phyloP scores from a whole-genome alignment of 2,113 vertebrate genomes.

The Setophaga petechia region DNA sequence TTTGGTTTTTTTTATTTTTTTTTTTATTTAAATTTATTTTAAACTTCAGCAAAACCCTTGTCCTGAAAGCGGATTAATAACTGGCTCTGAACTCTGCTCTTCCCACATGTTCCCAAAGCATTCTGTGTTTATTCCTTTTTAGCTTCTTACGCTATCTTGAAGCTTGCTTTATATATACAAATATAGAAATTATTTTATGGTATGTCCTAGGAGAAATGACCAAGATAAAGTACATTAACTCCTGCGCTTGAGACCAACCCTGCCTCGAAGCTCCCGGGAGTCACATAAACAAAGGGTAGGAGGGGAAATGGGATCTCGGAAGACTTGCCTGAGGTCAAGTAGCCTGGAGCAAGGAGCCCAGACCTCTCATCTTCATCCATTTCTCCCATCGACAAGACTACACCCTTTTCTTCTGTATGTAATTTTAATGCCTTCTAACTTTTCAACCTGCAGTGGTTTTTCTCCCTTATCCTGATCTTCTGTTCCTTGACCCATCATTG shows the following conservation, averaged over 20 bases:
- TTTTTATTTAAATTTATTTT: background rate
- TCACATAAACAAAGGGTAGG: conserved; percentile 59
- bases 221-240: background rate
- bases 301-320: background rate
- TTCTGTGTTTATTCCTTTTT: background rate
- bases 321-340: background rate
- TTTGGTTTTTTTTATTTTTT: background rate
- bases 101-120: background rate
- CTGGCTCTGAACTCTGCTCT: background rate
- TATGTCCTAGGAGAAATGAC: background rate
- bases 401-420: background rate
- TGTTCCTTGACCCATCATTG: background rate
- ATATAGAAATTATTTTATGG: background rate
- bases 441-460: background rate
- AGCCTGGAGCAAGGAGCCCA: background rate
- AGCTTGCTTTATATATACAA: background rate
- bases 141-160: background rate
- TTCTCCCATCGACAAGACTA: background rate
- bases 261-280: background rate
- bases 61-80: background rate
- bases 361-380: background rate
- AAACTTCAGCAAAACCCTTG: conserved; percentile 12
- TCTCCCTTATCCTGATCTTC: background rate
- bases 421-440: conserved; percentile 9
- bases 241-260: background rate